Base-by-base conservation (phyloP, 2,888 invertebrate genomes). In the Hypomecis atomaria region DNA sequence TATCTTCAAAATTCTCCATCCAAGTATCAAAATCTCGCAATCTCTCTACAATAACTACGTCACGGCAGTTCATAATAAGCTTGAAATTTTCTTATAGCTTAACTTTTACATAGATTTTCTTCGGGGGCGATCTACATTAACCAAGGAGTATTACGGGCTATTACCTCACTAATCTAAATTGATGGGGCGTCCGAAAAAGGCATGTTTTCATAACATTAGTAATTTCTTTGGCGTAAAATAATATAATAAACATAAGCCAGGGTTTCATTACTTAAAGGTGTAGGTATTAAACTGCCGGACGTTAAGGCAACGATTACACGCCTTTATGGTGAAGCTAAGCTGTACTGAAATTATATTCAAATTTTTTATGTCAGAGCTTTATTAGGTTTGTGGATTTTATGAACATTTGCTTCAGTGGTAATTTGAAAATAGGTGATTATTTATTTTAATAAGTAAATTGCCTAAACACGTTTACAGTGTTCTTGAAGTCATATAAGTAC, bases 151-250 rank as follows among this genome's bases (percentile, higher is more conserved):
- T 65, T 68, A 67, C 66, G 73, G 79, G 86, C 84, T 86, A 92
- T 91, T 92, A 90, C 86, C 74, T 77, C 75, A 84, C 91, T 92
- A 92, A 92, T 92, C 87, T 87, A 92, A 91, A 92, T 92, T 92
- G 92, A 92, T 92, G 92, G 92, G 86, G 88, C 88, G 89, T 91
- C 88, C 88, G 85, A 83, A 85, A 87, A 85, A 83, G 82, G 83
- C 81, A 86, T 87, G 88, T 89, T 90, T 90, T 88, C 87, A 89
- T 89, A 87, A 85, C 87, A 89, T 90, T 89, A 89, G 87, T 88
- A 89, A 87, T 88, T 90, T 90, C 79, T 87, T 85, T 81, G 85
- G 90, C 89, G 90, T 89, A 90, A 90, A 90, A 90, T 91, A 89
- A 91, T 88, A 86, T 88, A 89, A 88, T 89, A 86, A 89, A 83